These are phyloP conservation scores for Dendrophyllia cribrosa DNA, from an alignment of 64 coral and sea anemone species.

Conservation along the genomic window DNA sequence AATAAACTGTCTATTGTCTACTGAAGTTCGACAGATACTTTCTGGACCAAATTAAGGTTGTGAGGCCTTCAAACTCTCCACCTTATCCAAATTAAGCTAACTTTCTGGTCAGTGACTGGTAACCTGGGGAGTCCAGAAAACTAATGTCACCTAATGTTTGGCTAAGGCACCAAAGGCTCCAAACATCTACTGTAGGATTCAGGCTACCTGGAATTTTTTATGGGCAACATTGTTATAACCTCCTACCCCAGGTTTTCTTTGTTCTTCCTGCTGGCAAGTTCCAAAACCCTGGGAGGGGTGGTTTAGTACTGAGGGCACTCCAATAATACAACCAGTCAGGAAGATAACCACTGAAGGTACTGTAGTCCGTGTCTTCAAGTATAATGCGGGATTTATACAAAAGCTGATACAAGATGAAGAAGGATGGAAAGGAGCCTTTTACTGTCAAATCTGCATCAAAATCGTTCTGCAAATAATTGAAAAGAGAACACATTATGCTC, in stretches of 20 bases:
- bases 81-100: too few relatives aligned
- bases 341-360: conserved; percentile 70
- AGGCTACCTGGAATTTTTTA: too few relatives aligned
- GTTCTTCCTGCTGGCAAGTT: conserved; percentile 65
- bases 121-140: too few relatives aligned
- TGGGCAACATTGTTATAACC: too few relatives aligned
- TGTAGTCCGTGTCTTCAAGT: conserved; percentile 76
- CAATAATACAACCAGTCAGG: conserved; percentile 92
- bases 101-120: too few relatives aligned
- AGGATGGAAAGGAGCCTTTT: conserved; percentile 78
- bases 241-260: conserved; percentile 91
- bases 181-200: too few relatives aligned
- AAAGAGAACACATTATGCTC: neutral
- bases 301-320: conserved; percentile 77
- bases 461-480: conserved; percentile 2
- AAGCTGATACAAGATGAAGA: conserved; percentile 69
- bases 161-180: too few relatives aligned
- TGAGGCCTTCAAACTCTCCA: too few relatives aligned
- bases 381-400: conserved; percentile 85
- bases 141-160: too few relatives aligned
- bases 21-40: too few relatives aligned
- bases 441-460: conserved; percentile 68
- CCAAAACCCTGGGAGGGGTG: conserved; percentile 69
- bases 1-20: too few relatives aligned
- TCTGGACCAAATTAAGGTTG: too few relatives aligned